Evolutionary conservation across 2,888 invertebrate genomes (phyloP).

Genomic region (Tethea ocularis): DNA sequence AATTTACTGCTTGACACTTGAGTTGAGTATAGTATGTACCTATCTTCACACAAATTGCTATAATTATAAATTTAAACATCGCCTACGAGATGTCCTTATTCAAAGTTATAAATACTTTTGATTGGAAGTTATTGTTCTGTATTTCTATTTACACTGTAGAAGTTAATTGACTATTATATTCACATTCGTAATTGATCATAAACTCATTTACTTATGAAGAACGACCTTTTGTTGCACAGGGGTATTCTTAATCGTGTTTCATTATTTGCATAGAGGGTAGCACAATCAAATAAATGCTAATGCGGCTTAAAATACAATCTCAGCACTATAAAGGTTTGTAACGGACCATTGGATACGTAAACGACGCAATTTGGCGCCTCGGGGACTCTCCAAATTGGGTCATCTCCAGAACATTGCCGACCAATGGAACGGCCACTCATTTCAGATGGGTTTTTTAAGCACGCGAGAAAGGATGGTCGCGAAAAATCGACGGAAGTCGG

Average conservation of each 20-base stretch:
- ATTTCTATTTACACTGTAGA: not conserved
- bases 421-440: constrained; percentile 21
- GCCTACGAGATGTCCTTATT: constrained; percentile 1
- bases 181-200: not conserved
- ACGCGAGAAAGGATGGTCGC: constrained; percentile 32
- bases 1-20: constrained; percentile 47
- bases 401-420: constrained; percentile 22
- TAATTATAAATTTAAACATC: constrained; percentile 3
- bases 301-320: constrained; percentile 30
- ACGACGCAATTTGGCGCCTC: constrained; percentile 53
- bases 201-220: not conserved
- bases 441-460: constrained; percentile 29
- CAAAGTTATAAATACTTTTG: constrained; percentile 1
- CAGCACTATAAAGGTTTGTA: constrained; percentile 30
- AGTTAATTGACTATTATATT: not conserved
- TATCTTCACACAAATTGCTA: constrained; percentile 19
- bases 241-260: not conserved
- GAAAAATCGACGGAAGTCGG: constrained; percentile 27
- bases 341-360: constrained; percentile 42
- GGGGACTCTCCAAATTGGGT: constrained; percentile 53
- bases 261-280: constrained; percentile 1
- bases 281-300: constrained; percentile 2
- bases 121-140: not conserved
- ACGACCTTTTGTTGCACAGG: not conserved
- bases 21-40: constrained; percentile 19